Evolutionary conservation across 1,140 invertebrate species (phyloP), one percentile per base, ranked within the genome.

Genomic region (Cephus cinctus): DNA sequence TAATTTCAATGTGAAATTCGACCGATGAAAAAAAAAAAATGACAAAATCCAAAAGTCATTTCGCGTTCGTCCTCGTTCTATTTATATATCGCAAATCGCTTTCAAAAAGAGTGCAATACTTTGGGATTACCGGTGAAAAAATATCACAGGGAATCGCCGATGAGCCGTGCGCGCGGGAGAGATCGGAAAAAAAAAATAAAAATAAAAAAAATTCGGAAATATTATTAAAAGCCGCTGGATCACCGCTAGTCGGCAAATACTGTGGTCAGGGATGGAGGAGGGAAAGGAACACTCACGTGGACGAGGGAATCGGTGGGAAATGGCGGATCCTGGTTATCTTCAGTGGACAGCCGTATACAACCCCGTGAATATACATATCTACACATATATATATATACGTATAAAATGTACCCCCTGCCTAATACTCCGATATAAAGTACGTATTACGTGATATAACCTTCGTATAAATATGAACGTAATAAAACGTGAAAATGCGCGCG

Each of bases 41-140:
- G 25, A 6, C 6, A n/a, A 41, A 41, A 41, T 18, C 39, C 52
- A 52, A 68, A 68, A 65, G 56, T 67, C 62, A 65, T 67, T 67
- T 67, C 54, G 52, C 31, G 39, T 38, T 45, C 35, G 48, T 44
- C 27, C 42, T n/a, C 63, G 56, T 60, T 66, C n/a, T 61, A 61
- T 70, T 68, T 66, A 66, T 69, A 66, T 65, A 63, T 57, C 60
- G 58, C 57, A 63, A 66, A 68, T 65, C 57, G 55, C 56, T 67
- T 62, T 67, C 50, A 55, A 70, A 64, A 65, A 58, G 52, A 47
- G 50, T 43, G 60, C 60, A 63, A 71, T 69, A 67, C 56, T 59
- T 59, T 44, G 49, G 61, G 64, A 70, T 70, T 69, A 67, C 43
- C 52, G 54, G 48, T 21, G 18, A 51, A 60, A 63, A 63, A 54